phyloP scores from a whole-genome alignment of 2,113 vertebrate genomes.

The Phalacrocorax brasilianus region DNA sequence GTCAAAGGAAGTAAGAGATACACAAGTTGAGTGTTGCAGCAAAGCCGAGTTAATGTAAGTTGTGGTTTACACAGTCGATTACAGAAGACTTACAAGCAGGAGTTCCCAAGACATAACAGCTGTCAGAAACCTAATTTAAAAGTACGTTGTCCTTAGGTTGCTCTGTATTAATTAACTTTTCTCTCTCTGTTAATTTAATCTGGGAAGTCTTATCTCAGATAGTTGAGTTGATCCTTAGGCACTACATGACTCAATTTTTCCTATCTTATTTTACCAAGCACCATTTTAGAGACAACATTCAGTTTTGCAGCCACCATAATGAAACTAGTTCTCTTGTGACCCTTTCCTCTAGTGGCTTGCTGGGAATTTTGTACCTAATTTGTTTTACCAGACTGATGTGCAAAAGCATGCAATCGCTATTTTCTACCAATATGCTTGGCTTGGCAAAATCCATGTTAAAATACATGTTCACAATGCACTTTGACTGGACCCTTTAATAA shows the following conservation, averaged over 20 bases:
- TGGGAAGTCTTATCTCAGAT: background rate
- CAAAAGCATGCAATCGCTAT: background rate
- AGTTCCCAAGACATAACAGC: background rate
- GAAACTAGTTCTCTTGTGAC: background rate
- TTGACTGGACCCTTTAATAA: background rate
- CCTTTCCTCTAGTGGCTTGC: background rate
- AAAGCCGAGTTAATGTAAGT: background rate
- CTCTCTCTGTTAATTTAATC: background rate
- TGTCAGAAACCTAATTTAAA: background rate
- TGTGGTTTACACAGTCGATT: background rate
- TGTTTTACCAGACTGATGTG: background rate
- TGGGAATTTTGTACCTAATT: background rate
- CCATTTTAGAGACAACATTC: background rate
- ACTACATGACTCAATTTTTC: background rate
- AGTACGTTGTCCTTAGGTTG: background rate
- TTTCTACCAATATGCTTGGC: background rate
- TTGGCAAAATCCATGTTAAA: background rate
- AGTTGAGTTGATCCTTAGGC: background rate
- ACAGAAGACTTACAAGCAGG: background rate
- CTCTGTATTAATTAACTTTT: constrained; percentile 8
- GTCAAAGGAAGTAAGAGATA: background rate
- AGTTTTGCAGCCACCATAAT: background rate
- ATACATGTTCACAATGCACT: background rate
- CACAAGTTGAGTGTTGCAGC: background rate
- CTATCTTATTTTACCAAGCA: background rate